Conservation (phyloP, 1,140 invertebrate genomes). For the Atta colombica region DNA sequence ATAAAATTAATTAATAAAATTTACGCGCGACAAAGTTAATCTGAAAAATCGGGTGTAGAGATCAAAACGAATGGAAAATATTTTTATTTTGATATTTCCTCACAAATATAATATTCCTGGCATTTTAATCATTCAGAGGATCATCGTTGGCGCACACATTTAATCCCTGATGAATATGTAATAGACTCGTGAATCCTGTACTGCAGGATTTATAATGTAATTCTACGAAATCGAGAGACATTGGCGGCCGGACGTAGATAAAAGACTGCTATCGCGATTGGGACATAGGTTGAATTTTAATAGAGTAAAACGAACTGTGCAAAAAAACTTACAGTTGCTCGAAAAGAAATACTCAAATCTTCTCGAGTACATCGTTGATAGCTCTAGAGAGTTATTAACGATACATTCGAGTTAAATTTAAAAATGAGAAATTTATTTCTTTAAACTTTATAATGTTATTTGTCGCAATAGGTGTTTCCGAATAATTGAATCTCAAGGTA, state of each 20-base stretch:
- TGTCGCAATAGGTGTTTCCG: neutral
- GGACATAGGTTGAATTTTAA: slow-evolving; percentile 48
- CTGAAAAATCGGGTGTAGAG: too few species aligned
- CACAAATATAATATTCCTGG: neutral
- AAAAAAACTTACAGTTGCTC: slow-evolving; percentile 1
- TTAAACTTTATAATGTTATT: neutral
- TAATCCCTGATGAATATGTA: slow-evolving; percentile 47
- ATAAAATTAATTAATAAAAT: neutral
- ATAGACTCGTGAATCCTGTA: neutral
- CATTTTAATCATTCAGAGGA: slow-evolving; percentile 22
- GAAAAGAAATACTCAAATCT: neutral
- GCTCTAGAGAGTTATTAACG: neutral
- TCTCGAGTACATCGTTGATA: neutral
- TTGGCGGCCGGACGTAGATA: neutral
- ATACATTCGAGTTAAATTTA: neutral
- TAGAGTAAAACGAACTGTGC: neutral
- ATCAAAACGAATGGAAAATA: neutral
- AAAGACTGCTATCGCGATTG: slow-evolving; percentile 1
- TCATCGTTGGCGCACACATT: neutral
- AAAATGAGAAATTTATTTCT: neutral
- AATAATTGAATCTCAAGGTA: neutral
- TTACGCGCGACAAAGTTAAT: neutral
- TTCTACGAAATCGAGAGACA: neutral
- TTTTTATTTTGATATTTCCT: slow-evolving; percentile 23
- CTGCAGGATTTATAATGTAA: slow-evolving; percentile 20